Evolutionary conservation across 2,888 invertebrate genomes (phyloP), one percentile per base, ranked within the genome.

Genomic region (Trileptium ribeirensis): DNA sequence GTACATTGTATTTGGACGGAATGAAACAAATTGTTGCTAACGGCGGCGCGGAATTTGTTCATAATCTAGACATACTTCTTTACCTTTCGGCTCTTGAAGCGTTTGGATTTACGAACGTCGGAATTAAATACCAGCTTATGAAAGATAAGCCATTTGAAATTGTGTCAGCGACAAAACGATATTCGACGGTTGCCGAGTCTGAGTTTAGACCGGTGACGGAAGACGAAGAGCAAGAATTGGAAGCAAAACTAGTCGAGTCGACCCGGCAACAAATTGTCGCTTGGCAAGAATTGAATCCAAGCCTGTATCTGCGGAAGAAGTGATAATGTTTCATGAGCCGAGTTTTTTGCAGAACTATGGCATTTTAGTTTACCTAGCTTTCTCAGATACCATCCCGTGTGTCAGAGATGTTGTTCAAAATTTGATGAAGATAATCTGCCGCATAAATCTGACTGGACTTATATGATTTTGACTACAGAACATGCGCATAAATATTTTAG

Each of bases 11-110:
- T 77, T n/a, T 84, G 2, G 79, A 85, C 1, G 34, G 51, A 0
- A 15, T 87, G 0, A 77, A 84, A 29, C 31, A 33, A 36, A 0
- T 81, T 0, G 74, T 80, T 38, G 38, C 83, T 19, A 77, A 78
- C 33, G 86, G 86, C 0, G 81, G 83, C 0, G 29, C 86, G 80
- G 83, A 84, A 67, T 82, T 83, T 80, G 86, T 83, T 0, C 36
- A 36, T 3, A 83, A 84, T n/a, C 64, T 83, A 3, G 86, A 87
- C 79, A 85, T 85, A 24, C 81, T 84, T 1, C 79, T 80, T 24
- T 88, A 87, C 81, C 86, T 88, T 86, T 78, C 37, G 1, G 82
- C 84, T 0, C 81, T 88, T 34, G 84, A 86, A 79, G 75, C 80
- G 29, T 83, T 82, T 75, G 87, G 87, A 3, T 88, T 88, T 84